Evolutionary conservation across 1,140 invertebrate genomes (phyloP).

Genomic region (Drosophila parvula): DNA sequence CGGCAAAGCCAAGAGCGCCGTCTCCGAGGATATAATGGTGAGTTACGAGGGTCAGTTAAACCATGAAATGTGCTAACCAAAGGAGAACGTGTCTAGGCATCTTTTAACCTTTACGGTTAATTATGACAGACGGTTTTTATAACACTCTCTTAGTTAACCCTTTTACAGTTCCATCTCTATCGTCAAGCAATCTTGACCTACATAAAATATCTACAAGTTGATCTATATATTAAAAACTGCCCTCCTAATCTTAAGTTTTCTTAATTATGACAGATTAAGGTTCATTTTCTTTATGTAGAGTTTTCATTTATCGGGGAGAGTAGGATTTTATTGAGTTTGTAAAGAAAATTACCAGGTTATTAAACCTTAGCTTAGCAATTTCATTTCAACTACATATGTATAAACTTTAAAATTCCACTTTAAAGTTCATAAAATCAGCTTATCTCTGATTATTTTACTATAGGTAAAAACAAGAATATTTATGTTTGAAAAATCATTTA

Average conservation of each 20-base stretch:
- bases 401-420: neutral
- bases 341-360: too few species aligned
- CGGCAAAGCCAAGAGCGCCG: constrained; percentile 15
- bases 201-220: neutral
- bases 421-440: neutral
- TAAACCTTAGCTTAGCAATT: neutral
- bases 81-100: neutral
- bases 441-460: too few species aligned
- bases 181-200: neutral
- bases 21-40: constrained; percentile 64
- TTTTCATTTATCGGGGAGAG: neutral
- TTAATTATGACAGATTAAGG: neutral
- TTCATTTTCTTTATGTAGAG: neutral
- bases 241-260: neutral
- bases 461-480: neutral
- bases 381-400: neutral
- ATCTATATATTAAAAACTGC: neutral
- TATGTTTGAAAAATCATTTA: neutral
- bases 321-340: neutral
- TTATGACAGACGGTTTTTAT: neutral
- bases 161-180: too few species aligned
- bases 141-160: neutral
- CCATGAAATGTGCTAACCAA: neutral
- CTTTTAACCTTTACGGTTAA: neutral
- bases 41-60: constrained; percentile 23